Base-by-base conservation (phyloP, 2,888 invertebrate genomes). In the Tetranychus piercei region DNA sequence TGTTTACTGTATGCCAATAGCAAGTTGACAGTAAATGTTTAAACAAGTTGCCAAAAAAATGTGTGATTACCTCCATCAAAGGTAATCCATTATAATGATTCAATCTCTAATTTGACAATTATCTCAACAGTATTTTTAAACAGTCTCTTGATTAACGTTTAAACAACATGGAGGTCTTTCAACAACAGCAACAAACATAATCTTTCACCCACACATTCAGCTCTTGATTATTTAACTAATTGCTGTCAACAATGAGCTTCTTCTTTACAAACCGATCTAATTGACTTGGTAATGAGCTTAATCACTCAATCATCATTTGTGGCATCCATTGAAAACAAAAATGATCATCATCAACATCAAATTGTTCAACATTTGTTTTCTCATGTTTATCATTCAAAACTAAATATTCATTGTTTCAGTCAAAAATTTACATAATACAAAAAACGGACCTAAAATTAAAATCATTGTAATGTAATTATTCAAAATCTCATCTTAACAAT, bases 231-330 rank as follows among this genome's bases (percentile, higher is more conserved):
- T 55, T 55, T 15, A 55, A 55, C 55, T 55, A 55, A 55, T 55
- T 55, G 55, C 55, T 55, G 55, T 55, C 55, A 55, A 55, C 55
- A 55, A 55, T 34, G 34, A 5, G 34, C 34, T 34, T 34, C 34
- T 34, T 34, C 34, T 34, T 34, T 5, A 34, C 34, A 34, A 34
- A 55, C 15, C 55, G 15, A 55, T 55, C 55, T 55, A 55, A 55
- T 55, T 55, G 55, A 55, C 55, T 55, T 55, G 55, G 55, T 55
- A 55, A 55, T 55, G 55, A 55, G 55, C 55, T 55, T 55, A 55
- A 55, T 55, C 55, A 55, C 55, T 55, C 55, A 55, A 55, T 55
- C 55, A 55, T 55, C 55, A 55, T 55, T 55, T 55, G 55, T 55
- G 55, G 55, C 55, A 55, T 55, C 15, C 55, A 55, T 55, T 55